These are phyloP conservation scores for Campylomormyrus numenius DNA, from an alignment of 2,113 vertebrate genomes.

Conservation along the genomic window DNA sequence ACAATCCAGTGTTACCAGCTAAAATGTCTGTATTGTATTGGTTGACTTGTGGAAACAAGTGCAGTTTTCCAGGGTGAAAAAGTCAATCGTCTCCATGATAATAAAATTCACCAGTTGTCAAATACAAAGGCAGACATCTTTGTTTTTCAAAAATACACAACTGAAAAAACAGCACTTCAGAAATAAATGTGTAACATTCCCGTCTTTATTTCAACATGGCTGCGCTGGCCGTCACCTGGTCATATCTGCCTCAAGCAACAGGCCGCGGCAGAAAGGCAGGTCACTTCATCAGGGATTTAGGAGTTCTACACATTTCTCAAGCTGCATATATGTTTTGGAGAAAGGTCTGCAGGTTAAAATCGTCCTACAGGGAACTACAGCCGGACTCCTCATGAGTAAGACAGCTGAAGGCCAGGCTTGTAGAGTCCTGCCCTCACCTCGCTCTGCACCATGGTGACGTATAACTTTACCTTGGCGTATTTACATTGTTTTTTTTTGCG, in stretches of 20 bases:
- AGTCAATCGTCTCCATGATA: neutral
- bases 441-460: neutral
- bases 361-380: neutral
- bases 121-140: neutral
- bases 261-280: neutral
- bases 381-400: neutral
- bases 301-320: neutral
- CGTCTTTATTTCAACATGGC: neutral
- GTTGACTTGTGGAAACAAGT: neutral
- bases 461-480: constrained; percentile 4
- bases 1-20: neutral
- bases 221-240: no score
- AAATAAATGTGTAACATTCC: neutral
- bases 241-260: no score
- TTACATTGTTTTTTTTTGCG: neutral
- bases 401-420: neutral
- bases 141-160: neutral
- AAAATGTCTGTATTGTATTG: neutral
- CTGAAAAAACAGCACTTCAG: neutral
- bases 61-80: neutral
- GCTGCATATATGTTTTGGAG: neutral
- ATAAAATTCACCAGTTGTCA: neutral
- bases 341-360: neutral
- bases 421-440: neutral
- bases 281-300: neutral